Percentiles rank a stretch among this genome's conserved stretches.
Evolutionary conservation across 2,113 vertebrate genomes (phyloP).

Genomic region (Elephantulus edwardii): DNA sequence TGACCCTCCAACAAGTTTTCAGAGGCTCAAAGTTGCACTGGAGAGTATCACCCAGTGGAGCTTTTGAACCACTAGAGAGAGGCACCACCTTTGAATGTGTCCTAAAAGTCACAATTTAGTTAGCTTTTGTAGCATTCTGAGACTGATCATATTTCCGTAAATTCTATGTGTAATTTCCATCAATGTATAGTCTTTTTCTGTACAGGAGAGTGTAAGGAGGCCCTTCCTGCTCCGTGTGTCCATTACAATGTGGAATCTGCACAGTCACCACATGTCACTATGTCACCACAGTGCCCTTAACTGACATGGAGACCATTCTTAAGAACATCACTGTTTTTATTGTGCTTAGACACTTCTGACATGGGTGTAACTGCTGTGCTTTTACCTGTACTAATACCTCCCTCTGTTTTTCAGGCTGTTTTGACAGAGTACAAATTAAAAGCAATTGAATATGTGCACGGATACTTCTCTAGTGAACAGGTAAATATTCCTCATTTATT

Average conservation of each 20-base stretch:
- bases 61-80: no score
- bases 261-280: background rate
- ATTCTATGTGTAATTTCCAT: background rate
- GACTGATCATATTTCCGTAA: background rate
- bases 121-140: background rate
- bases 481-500: constrained; percentile 82
- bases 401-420: constrained; percentile 89
- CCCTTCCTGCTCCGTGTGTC: background rate
- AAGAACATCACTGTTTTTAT: background rate
- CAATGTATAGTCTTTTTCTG: background rate
- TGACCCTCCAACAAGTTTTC: no score
- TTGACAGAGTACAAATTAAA: constrained; percentile 96
- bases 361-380: background rate
- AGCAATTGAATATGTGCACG: constrained; percentile 97
- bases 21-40: no score
- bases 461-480: constrained; percentile 99
- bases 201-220: background rate
- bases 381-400: constrained; percentile 18
- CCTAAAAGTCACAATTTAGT: constrained; percentile 11
- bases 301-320: background rate
- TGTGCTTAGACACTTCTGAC: background rate
- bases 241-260: background rate
- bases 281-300: background rate
- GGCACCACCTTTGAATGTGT: no score
- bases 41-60: no score